Conservation (phyloP, 2,113 vertebrate genomes). For the Edolisoma coerulescens region DNA sequence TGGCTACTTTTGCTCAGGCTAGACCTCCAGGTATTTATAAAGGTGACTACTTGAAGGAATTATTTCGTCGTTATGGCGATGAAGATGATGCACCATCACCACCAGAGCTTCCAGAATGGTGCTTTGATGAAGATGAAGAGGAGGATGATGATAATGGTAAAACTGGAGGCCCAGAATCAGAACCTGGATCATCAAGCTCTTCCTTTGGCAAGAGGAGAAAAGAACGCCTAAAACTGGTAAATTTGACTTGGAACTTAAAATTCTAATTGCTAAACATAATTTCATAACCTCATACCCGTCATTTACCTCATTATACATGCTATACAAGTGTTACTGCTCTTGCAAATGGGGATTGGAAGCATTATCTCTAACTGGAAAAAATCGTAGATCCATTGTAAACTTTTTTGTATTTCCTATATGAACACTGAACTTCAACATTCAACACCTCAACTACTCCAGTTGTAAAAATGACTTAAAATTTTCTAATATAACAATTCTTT, state of each 20-base stretch:
- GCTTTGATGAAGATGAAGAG: conserved; percentile 88
- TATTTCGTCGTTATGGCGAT: conserved; percentile 93
- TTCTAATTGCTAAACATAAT: background rate
- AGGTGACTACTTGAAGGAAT: conserved; percentile 96
- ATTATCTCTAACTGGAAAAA: background rate
- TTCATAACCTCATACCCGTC: background rate
- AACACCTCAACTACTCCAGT: background rate
- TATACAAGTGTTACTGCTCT: background rate
- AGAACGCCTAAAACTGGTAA: conserved; percentile 93
- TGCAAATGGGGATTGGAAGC: background rate
- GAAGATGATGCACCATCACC: conserved; percentile 87
- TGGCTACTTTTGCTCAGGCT: conserved; percentile 88
- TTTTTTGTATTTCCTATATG: background rate
- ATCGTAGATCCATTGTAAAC: background rate
- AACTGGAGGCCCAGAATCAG: conserved; percentile 81
- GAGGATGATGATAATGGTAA: conserved; percentile 80
- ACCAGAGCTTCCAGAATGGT: conserved; percentile 93
- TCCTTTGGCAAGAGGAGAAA: conserved; percentile 86
- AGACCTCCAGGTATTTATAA: conserved; percentile 98
- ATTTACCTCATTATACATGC: background rate
- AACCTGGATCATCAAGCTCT: conserved; percentile 89
- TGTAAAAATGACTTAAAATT: background rate
- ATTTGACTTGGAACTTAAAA: background rate
- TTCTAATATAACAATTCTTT: background rate
- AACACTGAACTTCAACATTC: background rate